These are phyloP conservation scores for Drepana falcataria DNA, from an alignment of 2,888 invertebrate species.

Conservation along the genomic window DNA sequence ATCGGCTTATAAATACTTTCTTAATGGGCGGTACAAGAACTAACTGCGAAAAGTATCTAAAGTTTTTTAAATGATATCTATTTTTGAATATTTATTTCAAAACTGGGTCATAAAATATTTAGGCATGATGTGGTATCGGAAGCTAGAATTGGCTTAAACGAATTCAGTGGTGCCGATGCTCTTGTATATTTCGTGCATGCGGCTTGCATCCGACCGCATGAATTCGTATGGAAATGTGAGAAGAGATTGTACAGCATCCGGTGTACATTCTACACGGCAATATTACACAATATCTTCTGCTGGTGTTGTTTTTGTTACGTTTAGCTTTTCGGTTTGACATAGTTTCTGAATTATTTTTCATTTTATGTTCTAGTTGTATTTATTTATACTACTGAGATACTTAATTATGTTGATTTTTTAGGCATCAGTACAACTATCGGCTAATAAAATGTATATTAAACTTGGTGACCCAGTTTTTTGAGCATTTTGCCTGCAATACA, in stretches of 20 bases:
- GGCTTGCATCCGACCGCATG: conserved; percentile 11
- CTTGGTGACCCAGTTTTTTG: too few species aligned
- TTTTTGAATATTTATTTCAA: background rate
- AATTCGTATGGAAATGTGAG: conserved; percentile 17
- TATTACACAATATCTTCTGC: background rate
- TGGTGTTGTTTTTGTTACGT: conserved; percentile 10
- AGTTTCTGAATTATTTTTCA: too few species aligned
- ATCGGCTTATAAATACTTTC: conserved; percentile 35
- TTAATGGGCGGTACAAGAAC: conserved; percentile 12
- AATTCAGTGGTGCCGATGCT: conserved; percentile 10
- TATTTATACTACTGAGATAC: too few species aligned
- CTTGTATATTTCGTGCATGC: conserved; percentile 4
- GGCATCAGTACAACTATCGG: too few species aligned
- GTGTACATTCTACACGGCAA: background rate
- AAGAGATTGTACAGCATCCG: conserved; percentile 5
- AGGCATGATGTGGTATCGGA: conserved; percentile 2
- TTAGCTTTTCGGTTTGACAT: background rate
- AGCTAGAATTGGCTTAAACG: conserved; percentile 7
- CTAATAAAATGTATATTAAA: too few species aligned
- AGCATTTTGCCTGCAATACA: too few species aligned
- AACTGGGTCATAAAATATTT: background rate
- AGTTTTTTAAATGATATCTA: conserved; percentile 7
- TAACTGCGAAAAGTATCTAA: conserved; percentile 6
- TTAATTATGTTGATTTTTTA: too few species aligned
- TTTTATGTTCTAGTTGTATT: too few species aligned